Conservation (phyloP, 2,888 invertebrate species). For the Zygogramma bicolorata region DNA sequence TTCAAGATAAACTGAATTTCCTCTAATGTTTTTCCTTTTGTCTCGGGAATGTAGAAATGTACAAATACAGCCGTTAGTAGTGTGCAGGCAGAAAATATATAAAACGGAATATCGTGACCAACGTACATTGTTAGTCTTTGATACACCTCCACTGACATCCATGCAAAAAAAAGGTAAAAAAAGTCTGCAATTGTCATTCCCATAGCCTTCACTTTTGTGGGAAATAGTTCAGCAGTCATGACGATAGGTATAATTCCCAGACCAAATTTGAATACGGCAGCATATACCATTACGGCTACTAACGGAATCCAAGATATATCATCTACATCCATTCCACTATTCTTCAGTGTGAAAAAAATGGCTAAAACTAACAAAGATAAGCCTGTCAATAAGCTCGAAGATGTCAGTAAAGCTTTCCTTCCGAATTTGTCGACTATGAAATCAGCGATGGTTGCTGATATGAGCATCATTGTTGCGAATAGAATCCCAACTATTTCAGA, state of each 20-base stretch:
- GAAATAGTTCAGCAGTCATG: constrained; percentile 63
- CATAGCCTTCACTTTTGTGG: constrained; percentile 63
- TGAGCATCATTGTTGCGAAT: constrained; percentile 60
- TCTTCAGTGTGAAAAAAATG: constrained; percentile 59
- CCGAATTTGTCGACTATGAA: constrained; percentile 61
- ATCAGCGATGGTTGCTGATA: constrained; percentile 58
- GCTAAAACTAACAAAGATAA: constrained; percentile 58
- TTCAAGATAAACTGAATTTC: constrained; percentile 62
- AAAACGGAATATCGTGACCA: constrained; percentile 62
- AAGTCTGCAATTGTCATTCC: constrained; percentile 63
- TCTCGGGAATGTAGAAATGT: constrained; percentile 60
- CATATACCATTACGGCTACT: constrained; percentile 61
- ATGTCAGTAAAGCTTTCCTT: constrained; percentile 57
- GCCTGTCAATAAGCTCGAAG: constrained; percentile 60
- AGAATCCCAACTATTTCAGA: constrained; percentile 57
- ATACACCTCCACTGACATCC: constrained; percentile 60
- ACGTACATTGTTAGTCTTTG: constrained; percentile 51
- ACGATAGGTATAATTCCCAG: constrained; percentile 64
- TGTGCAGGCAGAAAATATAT: constrained; percentile 59
- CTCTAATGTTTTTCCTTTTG: too few relatives aligned
- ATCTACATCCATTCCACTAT: constrained; percentile 51
- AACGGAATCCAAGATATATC: constrained; percentile 53
- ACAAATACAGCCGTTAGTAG: constrained; percentile 60
- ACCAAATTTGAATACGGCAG: constrained; percentile 60
- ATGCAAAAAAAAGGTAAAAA: constrained; percentile 59